Base-by-base conservation (phyloP, 2,113 vertebrate species). In the Scomber japonicus region DNA sequence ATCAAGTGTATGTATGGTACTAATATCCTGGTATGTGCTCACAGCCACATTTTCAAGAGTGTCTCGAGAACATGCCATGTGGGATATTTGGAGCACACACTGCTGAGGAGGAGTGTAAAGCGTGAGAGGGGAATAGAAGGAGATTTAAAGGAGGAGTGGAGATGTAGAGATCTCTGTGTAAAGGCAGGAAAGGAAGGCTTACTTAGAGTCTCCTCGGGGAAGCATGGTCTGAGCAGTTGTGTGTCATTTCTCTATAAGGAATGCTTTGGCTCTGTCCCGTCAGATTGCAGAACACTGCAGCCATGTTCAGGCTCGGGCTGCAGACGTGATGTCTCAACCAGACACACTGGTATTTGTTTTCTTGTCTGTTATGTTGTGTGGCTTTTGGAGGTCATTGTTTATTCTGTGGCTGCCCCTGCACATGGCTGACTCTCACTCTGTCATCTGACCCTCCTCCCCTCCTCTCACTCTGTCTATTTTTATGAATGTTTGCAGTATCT, bases 401-500 rank as follows among this genome's bases (percentile, higher is more conserved):
- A 78, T 83, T 86, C 81, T 68, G 46, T 56, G 50, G 85, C 83
- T 87, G 66, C 77, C 80, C 57, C 73, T 68, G 13, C 85, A 78
- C 78, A 55, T 65, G 51, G 60, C 56, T 75, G 31, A 63, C 76
- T 73, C 59, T 46, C 49, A 70, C 19, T 70, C 48, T 86, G 74
- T 83, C 84, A 84, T 87, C 78, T 85, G 82, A 83, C 67, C 59
- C 57, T 21, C 63, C 55, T 44, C 55, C 76, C 56, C 70, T 48
- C 72, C 21, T 85, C 62, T 89, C 51, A 82, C 69, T 83, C 15
- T 60, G 72, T 81, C 86, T 89, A 69, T 93, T 84, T 89, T 90
- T 91, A 75, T 87, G 75, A 74, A 81, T 88, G 73, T 84, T 78
- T 91, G 54, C 88, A 97, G 97, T 95, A 97, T 90, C 94, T 97